phyloP scores from a whole-genome alignment of 2,113 vertebrate species.

The Megalops atlanticus region DNA sequence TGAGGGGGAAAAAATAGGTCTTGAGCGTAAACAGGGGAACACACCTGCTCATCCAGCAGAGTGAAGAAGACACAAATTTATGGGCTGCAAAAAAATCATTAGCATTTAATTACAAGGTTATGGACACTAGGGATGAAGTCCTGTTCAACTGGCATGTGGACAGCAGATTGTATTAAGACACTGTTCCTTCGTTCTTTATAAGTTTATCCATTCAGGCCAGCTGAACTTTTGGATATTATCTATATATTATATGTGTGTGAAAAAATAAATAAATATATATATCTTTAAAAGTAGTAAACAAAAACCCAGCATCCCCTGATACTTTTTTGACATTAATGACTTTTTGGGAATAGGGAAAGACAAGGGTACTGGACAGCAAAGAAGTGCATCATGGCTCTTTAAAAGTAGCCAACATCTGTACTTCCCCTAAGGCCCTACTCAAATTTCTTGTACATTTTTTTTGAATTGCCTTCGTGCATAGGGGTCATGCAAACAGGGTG shows the following conservation, averaged over 20 bases:
- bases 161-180: not conserved
- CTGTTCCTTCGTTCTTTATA: not conserved
- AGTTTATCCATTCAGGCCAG: no score
- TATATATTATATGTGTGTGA: no score
- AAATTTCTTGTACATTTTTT: not conserved
- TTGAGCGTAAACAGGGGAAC: not conserved
- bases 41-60: not conserved
- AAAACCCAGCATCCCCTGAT: not conserved
- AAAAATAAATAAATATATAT: not conserved
- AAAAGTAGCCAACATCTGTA: not conserved
- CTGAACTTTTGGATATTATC: no score
- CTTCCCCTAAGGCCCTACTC: not conserved
- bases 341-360: not conserved
- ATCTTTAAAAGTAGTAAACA: no score
- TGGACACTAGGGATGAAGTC: no score
- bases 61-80: not conserved
- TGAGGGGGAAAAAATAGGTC: not conserved
- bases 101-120: not conserved
- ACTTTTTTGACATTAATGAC: slow-evolving; percentile 19
- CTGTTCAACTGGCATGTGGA: not conserved
- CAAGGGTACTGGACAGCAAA: not conserved
- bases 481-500: not conserved
- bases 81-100: not conserved
- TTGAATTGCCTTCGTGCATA: not conserved
- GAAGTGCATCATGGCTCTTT: no score